phyloP scores from a whole-genome alignment of 2,888 invertebrate genomes.

The Stramonita haemastoma region DNA sequence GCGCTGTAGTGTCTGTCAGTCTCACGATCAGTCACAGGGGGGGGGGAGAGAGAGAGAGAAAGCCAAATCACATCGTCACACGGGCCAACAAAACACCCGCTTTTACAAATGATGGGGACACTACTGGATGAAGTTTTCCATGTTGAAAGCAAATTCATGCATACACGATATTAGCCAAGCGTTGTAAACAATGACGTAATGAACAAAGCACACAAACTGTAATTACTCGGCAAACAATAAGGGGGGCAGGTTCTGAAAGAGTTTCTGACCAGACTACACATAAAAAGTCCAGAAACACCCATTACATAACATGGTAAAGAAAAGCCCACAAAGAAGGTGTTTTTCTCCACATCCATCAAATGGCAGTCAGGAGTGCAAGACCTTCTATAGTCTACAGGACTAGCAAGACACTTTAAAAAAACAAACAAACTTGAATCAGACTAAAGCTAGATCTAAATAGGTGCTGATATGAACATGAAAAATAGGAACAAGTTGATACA shows the following conservation, averaged over 20 bases:
- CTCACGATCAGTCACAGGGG: not conserved
- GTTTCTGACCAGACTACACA: not conserved
- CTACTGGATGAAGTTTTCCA: not conserved
- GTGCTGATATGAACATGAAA: too few species aligned
- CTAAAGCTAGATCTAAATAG: too few species aligned
- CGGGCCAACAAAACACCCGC: not conserved
- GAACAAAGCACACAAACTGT: not conserved
- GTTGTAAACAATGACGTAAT: not conserved
- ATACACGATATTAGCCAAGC: conserved; percentile 19
- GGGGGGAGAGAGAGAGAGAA: not conserved
- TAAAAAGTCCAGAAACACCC: too few species aligned
- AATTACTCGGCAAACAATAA: not conserved
- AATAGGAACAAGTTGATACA: not conserved
- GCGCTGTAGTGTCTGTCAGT: not conserved
- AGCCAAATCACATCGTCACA: not conserved
- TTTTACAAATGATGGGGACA: not conserved
- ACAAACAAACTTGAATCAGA: too few species aligned
- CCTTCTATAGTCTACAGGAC: too few species aligned
- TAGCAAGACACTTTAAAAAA: too few species aligned
- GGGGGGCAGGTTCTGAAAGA: not conserved
- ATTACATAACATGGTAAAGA: too few species aligned
- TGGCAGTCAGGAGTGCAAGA: too few species aligned
- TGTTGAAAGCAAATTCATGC: not conserved
- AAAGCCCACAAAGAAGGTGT: too few species aligned
- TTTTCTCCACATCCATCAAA: too few species aligned